Conservation (phyloP, 2,888 invertebrate species). For the Uropetala carovei region DNA sequence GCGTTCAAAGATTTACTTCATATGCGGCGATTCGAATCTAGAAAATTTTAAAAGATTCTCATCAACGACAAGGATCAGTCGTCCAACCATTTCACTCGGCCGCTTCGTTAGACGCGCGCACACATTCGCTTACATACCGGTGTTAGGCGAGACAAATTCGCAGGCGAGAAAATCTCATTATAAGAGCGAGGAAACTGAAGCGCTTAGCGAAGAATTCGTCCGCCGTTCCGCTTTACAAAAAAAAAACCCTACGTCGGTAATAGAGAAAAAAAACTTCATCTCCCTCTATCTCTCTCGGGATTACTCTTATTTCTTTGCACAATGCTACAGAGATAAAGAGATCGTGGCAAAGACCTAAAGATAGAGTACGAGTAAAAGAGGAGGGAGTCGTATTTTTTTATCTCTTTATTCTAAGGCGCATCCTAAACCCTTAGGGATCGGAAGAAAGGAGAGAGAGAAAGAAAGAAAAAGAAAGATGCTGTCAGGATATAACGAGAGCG, state of each 20-base stretch:
- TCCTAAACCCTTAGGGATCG: constrained; percentile 3
- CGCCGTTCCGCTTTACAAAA: not conserved
- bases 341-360: too few relatives aligned
- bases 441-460: not conserved
- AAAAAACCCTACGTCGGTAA: not conserved
- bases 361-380: not conserved
- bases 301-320: not conserved
- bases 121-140: too few relatives aligned
- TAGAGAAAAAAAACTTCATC: not conserved
- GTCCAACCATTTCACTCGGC: too few relatives aligned
- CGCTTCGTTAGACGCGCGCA: too few relatives aligned
- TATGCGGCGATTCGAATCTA: too few relatives aligned
- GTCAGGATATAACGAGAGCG: not conserved
- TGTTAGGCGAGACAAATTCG: not conserved
- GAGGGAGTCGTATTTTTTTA: not conserved
- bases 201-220: not conserved
- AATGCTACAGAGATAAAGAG: not conserved
- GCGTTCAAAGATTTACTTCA: too few relatives aligned
- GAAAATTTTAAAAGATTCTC: too few relatives aligned
- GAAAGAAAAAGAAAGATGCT: not conserved
- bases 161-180: not conserved
- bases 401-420: constrained; percentile 28
- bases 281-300: not conserved
- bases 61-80: too few relatives aligned
- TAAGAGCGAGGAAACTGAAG: not conserved